Conservation (phyloP, 2,888 invertebrate genomes). For the Hirtodrosophila trivittata region DNA sequence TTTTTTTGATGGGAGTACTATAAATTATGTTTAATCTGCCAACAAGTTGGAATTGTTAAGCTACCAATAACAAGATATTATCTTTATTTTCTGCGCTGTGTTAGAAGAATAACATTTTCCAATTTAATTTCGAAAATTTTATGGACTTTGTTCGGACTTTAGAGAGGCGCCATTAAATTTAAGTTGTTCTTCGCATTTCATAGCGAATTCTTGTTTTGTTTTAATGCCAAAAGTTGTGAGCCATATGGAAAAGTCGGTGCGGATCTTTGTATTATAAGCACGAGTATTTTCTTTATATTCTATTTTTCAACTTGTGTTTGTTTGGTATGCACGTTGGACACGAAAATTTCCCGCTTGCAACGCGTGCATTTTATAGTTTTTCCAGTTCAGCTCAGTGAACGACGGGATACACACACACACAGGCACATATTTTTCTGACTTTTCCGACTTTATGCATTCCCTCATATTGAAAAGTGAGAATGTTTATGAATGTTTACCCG, state of each 20-base stretch:
- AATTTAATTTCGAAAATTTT: constrained; percentile 12
- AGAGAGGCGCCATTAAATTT: constrained; percentile 49
- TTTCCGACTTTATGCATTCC: too few relatives aligned
- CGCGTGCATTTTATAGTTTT: constrained; percentile 72
- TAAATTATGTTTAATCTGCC: too few relatives aligned
- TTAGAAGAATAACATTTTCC: not conserved
- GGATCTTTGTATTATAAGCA: too few relatives aligned
- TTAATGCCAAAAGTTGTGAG: constrained; percentile 41
- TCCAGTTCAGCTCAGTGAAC: constrained; percentile 27
- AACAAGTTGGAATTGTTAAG: too few relatives aligned
- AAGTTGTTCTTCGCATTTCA: constrained; percentile 38
- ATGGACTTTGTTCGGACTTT: constrained; percentile 33
- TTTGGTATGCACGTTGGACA: constrained; percentile 7
- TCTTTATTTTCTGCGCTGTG: too few relatives aligned
- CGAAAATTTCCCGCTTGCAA: constrained; percentile 45
- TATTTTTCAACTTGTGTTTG: constrained; percentile 24
- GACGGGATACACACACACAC: constrained; percentile 10
- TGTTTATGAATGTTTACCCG: constrained; percentile 56
- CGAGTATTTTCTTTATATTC: constrained; percentile 25
- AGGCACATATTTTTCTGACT: constrained; percentile 36
- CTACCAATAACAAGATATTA: too few relatives aligned
- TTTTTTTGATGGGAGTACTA: too few relatives aligned
- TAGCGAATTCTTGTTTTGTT: constrained; percentile 18
- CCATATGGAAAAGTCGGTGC: constrained; percentile 49
- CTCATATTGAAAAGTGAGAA: constrained; percentile 35